Evolutionary conservation across 2,888 invertebrate species (phyloP).

Genomic region (Phasia obesa): DNA sequence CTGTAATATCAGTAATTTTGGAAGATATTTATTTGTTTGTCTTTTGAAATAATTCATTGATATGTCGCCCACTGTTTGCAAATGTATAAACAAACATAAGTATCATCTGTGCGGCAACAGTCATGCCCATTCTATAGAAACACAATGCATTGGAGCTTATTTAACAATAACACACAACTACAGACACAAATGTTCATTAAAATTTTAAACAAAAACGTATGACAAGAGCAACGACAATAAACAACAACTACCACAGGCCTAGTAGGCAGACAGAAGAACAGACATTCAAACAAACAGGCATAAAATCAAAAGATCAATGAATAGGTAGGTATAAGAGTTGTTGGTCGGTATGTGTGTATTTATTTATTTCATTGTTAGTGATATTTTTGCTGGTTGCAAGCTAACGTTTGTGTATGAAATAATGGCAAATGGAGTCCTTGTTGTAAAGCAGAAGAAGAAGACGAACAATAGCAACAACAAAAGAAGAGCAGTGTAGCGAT

Average conservation of each 20-base stretch:
- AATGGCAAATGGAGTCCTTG: slow-evolving; percentile 56
- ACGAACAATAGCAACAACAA: slow-evolving; percentile 53
- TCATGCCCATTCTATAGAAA: neutral
- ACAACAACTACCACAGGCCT: slow-evolving; percentile 41
- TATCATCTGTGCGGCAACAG: slow-evolving; percentile 11
- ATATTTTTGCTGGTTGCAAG: slow-evolving; percentile 57
- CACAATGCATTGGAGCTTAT: slow-evolving; percentile 2
- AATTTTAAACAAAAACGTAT: slow-evolving; percentile 73
- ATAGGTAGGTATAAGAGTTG: slow-evolving; percentile 75
- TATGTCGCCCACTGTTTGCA: neutral
- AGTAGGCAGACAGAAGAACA: slow-evolving; percentile 35
- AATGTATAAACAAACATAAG: neutral
- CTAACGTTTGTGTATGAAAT: slow-evolving; percentile 29
- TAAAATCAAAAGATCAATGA: slow-evolving; percentile 80
- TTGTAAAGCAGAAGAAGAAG: slow-evolving; percentile 27
- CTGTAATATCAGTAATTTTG: too few species aligned
- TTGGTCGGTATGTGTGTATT: slow-evolving; percentile 65
- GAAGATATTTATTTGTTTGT: too few species aligned
- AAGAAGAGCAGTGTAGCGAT: slow-evolving; percentile 74
- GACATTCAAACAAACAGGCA: slow-evolving; percentile 57
- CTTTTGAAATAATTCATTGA: too few species aligned
- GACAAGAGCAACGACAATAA: slow-evolving; percentile 71
- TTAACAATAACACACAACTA: slow-evolving; percentile 2
- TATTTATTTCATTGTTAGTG: slow-evolving; percentile 61
- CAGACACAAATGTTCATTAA: slow-evolving; percentile 74